These are phyloP conservation scores for Pollenia labialis DNA, from an alignment of 2,888 invertebrate genomes.

Conservation along the genomic window DNA sequence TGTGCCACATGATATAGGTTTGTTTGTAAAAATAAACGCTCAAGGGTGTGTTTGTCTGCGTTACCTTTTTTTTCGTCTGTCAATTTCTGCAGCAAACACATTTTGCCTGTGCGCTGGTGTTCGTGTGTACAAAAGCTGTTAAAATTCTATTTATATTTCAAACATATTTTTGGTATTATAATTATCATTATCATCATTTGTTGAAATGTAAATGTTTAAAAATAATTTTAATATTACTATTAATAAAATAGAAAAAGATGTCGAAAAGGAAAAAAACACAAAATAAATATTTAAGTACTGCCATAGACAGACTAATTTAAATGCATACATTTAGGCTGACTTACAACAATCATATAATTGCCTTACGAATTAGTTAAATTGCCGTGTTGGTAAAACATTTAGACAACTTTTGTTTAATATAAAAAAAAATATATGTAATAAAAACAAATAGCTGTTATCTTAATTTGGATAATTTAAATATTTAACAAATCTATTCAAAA, in stretches of 20 bases:
- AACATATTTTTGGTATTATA: conserved; percentile 12
- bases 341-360: background rate
- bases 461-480: too few relatives aligned
- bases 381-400: background rate
- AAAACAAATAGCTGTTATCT: background rate
- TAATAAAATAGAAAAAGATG: background rate
- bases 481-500: too few relatives aligned
- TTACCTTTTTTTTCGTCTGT: background rate
- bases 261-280: background rate
- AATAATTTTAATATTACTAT: conserved; percentile 1
- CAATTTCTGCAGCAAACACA: background rate
- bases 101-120: background rate
- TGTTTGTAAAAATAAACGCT: too few relatives aligned
- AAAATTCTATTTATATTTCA: background rate
- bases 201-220: conserved; percentile 37
- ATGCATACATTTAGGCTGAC: too few relatives aligned
- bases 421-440: background rate
- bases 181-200: conserved; percentile 45
- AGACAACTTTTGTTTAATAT: too few relatives aligned
- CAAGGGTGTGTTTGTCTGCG: too few relatives aligned
- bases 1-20: too few relatives aligned
- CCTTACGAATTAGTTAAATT: background rate
- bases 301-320: background rate
- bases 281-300: background rate
- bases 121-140: background rate